Evolutionary conservation across 2,113 vertebrate species (phyloP).

Genomic region (Phalacrocorax brasilianus): DNA sequence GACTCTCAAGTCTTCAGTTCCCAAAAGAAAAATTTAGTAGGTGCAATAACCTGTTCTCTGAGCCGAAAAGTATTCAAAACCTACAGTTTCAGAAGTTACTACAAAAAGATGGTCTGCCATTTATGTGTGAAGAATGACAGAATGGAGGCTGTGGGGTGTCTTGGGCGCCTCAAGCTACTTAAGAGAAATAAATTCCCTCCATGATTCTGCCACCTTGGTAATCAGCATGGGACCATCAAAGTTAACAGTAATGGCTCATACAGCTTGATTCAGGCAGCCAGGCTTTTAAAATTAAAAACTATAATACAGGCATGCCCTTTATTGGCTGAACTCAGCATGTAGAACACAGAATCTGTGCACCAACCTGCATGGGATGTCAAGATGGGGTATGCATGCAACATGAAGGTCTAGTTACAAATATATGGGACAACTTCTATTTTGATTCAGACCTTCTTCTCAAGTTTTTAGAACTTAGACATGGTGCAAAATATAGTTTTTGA

Average conservation of each 20-base stretch:
- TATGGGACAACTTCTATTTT: background rate
- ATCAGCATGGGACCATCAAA: background rate
- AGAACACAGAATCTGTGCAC: background rate
- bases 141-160: background rate
- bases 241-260: background rate
- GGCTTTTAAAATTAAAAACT: background rate
- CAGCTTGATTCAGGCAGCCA: background rate
- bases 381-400: too few relatives aligned
- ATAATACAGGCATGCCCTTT: background rate
- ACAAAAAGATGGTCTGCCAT: background rate
- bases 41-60: background rate
- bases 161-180: background rate
- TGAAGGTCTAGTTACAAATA: background rate
- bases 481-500: background rate
- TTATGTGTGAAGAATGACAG: background rate
- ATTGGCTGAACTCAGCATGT: background rate
- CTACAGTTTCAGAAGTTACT: background rate
- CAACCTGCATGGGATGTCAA: background rate
- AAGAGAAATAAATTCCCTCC: background rate
- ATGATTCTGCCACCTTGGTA: background rate
- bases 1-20: background rate
- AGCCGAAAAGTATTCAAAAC: background rate
- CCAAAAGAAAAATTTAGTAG: background rate
- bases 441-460: background rate
- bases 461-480: background rate